Percentiles rank a stretch among this genome's conserved stretches.
phyloP scores from a whole-genome alignment of 1,140 invertebrate species.

The Oncopodura yosiiana region DNA sequence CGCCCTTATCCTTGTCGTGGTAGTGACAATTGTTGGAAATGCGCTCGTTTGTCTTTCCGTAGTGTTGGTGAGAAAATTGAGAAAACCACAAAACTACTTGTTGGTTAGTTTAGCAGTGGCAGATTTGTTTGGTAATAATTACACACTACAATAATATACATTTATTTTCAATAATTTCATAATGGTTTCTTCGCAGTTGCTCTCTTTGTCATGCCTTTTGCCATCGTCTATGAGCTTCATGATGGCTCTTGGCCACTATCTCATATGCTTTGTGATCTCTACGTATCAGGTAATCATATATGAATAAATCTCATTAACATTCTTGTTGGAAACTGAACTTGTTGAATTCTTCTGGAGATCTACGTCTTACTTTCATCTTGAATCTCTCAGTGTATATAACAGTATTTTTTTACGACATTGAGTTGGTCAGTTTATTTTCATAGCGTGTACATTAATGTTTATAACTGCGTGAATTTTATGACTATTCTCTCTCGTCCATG shows the following conservation, averaged over 20 bases:
- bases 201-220: constrained; percentile 56
- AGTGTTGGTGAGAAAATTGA: constrained; percentile 70
- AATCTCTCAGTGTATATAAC: too few species aligned
- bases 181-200: constrained; percentile 9
- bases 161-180: background rate
- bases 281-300: constrained; percentile 30
- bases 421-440: too few species aligned
- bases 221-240: constrained; percentile 36
- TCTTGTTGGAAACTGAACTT: background rate
- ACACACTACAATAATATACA: too few species aligned
- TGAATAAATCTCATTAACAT: background rate
- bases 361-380: background rate
- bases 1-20: too few species aligned
- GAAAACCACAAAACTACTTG: constrained; percentile 56
- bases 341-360: constrained; percentile 5
- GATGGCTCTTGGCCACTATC: constrained; percentile 30
- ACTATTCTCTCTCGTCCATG: too few species aligned
- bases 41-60: too few species aligned
- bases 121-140: constrained; percentile 50
- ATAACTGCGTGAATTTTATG: too few species aligned
- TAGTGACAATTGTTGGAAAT: too few species aligned
- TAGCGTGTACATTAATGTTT: too few species aligned
- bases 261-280: constrained; percentile 30
- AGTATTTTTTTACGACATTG: too few species aligned
- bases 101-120: constrained; percentile 79